phyloP scores from a whole-genome alignment of 2,113 vertebrate genomes.

The Carassius carassius region DNA sequence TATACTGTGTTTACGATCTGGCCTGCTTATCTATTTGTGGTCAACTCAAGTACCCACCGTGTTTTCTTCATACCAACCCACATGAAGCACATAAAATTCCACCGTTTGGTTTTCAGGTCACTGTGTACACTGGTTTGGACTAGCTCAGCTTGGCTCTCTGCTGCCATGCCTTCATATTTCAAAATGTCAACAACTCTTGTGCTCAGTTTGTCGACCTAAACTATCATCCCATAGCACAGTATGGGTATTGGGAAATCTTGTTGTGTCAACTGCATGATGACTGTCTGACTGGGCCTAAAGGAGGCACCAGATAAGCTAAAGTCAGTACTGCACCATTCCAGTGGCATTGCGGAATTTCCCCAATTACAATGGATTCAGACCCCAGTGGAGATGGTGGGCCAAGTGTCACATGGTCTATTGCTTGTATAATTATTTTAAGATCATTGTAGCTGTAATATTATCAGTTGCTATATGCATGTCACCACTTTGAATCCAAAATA shows the following conservation, averaged over 20 bases:
- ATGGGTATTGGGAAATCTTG: constrained; percentile 20
- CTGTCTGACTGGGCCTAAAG: constrained; percentile 54
- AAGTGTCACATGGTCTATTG: too few relatives aligned
- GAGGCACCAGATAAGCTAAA: constrained; percentile 44
- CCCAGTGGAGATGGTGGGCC: not conserved
- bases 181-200: constrained; percentile 66
- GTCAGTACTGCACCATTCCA: constrained; percentile 54
- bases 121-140: not conserved
- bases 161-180: constrained; percentile 61
- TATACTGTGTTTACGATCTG: constrained; percentile 74
- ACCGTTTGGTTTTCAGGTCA: not conserved
- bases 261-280: constrained; percentile 69
- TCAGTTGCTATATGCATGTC: too few relatives aligned
- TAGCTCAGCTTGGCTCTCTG: constrained; percentile 47
- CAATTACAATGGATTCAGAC: not conserved
- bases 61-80: constrained; percentile 35
- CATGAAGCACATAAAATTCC: constrained; percentile 20
- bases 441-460: too few relatives aligned
- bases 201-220: constrained; percentile 61
- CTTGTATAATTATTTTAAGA: too few relatives aligned
- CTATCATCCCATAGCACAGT: not conserved
- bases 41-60: not conserved
- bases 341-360: constrained; percentile 58
- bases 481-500: too few relatives aligned
- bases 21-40: constrained; percentile 52